phyloP scores from a whole-genome alignment of 2,113 vertebrate species.

The Micronisus gabar region DNA sequence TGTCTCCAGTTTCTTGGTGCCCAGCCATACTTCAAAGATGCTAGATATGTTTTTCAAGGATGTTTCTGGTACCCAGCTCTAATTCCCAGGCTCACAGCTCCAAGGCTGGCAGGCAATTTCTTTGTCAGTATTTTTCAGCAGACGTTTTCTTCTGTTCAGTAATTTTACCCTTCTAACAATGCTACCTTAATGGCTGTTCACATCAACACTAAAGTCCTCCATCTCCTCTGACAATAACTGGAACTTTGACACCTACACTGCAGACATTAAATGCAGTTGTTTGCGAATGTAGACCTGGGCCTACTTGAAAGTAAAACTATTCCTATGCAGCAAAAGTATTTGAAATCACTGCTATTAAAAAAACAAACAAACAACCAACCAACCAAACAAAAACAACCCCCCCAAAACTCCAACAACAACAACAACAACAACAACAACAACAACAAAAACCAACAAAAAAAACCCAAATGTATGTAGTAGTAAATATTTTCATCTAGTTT shows the following conservation, averaged over 20 bases:
- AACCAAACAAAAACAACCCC: background rate
- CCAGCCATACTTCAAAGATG: background rate
- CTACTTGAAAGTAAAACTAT: background rate
- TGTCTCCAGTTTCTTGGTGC: background rate
- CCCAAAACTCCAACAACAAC: too few species aligned
- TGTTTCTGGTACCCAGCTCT: background rate
- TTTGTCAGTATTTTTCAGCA: background rate
- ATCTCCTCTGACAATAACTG: background rate
- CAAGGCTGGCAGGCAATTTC: background rate
- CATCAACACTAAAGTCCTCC: background rate
- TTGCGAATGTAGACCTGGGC: background rate
- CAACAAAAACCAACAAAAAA: background rate
- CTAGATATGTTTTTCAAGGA: background rate
- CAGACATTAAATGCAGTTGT: background rate
- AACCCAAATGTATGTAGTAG: rapidly evolving
- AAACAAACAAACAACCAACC: too few species aligned
- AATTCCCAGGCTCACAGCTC: background rate
- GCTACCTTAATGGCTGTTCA: background rate
- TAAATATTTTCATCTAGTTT: background rate
- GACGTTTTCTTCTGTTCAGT: background rate
- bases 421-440: too few species aligned
- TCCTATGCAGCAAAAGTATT: background rate
- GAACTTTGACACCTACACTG: background rate
- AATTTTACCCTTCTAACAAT: background rate
- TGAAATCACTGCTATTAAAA: background rate